Evolutionary conservation across 2,888 invertebrate genomes (phyloP).

Genomic region (Lacanobia wlatinum): DNA sequence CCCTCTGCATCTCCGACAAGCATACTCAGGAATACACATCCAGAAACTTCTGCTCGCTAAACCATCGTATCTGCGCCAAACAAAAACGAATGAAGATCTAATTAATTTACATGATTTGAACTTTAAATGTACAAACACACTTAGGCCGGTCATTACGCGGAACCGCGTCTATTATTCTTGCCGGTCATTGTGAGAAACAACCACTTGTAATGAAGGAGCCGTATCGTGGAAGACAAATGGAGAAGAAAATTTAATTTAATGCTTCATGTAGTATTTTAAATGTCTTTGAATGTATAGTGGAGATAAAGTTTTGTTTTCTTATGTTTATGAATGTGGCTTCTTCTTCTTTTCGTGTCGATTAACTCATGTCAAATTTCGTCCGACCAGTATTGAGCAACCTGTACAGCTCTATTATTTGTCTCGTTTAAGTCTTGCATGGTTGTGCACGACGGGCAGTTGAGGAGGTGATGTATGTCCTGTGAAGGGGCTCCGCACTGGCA

Average conservation of each 20-base stretch:
- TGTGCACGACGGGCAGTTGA: too few species aligned
- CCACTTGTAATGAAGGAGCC: conserved; percentile 31
- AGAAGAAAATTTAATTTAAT: conserved; percentile 27
- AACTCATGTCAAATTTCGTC: too few species aligned
- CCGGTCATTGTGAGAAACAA: conserved; percentile 30
- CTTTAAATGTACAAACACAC: conserved; percentile 34
- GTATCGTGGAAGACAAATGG: conserved; percentile 18
- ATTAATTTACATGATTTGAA: conserved; percentile 46
- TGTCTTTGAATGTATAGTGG: conserved; percentile 14
- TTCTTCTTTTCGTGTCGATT: too few species aligned
- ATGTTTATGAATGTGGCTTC: not conserved
- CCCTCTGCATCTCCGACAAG: not conserved
- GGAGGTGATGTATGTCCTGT: too few species aligned
- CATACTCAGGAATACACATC: not conserved
- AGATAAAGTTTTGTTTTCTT: not conserved
- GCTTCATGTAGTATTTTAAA: conserved; percentile 5
- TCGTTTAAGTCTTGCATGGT: too few species aligned
- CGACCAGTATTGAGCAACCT: too few species aligned
- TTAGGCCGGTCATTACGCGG: conserved; percentile 35
- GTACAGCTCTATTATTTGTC: too few species aligned
- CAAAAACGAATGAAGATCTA: conserved; percentile 13
- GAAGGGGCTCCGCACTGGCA: too few species aligned
- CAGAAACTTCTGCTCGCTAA: not conserved
- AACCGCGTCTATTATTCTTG: conserved; percentile 37
- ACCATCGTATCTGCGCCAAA: not conserved